A percentile compares a stretch with the other conserved stretches of the same genome.
These are phyloP conservation scores for Pavo muticus DNA, from an alignment of 2,113 vertebrate genomes.

Conservation along the genomic window DNA sequence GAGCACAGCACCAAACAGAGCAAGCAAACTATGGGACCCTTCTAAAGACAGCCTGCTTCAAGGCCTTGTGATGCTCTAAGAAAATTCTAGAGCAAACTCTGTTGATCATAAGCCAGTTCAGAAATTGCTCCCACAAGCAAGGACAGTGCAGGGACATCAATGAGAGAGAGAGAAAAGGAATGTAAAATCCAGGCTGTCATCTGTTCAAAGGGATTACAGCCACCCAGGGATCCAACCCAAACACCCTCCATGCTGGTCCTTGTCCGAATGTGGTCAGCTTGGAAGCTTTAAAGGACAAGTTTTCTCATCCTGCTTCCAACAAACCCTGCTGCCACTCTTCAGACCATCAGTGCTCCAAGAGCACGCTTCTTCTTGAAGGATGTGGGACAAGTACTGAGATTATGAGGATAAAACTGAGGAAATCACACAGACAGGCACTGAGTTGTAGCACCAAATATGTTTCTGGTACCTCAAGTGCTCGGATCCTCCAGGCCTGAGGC, in stretches of 20 bases:
- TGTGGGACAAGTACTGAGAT: neutral
- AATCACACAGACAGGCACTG: neutral
- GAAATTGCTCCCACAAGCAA: neutral
- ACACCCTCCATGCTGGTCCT: neutral
- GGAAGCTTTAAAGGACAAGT: neutral
- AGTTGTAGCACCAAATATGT: neutral
- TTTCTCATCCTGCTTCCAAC: neutral
- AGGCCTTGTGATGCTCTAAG: neutral
- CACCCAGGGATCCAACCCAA: neutral
- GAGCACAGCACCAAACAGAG: neutral
- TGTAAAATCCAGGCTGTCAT: neutral
- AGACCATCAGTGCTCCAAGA: neutral
- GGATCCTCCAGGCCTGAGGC: neutral
- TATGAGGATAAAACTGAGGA: neutral
- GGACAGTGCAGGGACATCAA: neutral
- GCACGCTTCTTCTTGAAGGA: neutral
- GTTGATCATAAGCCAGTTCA: neutral
- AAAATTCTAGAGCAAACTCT: neutral
- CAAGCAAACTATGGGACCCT: neutral
- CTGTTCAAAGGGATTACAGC: neutral
- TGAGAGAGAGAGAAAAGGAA: neutral
- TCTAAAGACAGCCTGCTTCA: neutral
- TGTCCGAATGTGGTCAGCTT: neutral
- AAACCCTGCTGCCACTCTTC: neutral
- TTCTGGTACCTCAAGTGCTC: neutral